These are phyloP conservation scores for Dendrophyllia cribrosa DNA, from an alignment of 64 coral and sea anemone species.

Conservation along the genomic window DNA sequence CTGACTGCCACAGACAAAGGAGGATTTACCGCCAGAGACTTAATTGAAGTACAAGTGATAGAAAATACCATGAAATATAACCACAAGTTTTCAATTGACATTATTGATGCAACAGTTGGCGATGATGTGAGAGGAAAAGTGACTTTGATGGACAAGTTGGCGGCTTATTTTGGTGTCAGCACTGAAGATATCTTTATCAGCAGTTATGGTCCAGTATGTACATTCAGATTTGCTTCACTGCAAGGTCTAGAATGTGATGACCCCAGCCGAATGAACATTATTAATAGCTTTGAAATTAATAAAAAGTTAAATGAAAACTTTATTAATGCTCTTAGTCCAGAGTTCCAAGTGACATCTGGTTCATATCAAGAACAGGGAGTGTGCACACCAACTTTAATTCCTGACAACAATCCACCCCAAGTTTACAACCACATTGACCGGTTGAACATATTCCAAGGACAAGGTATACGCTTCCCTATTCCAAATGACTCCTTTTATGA, in stretches of 20 bases:
- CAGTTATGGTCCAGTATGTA: constrained; percentile 36
- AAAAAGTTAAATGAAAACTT: constrained; percentile 9
- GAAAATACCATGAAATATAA: constrained; percentile 10
- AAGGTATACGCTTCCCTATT: constrained; percentile 72
- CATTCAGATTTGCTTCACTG: constrained; percentile 28
- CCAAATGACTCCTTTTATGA: constrained; percentile 72
- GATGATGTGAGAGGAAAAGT: constrained; percentile 13
- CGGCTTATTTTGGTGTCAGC: constrained; percentile 36
- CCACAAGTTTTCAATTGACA: constrained; percentile 27
- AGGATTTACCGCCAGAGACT: constrained; percentile 11
- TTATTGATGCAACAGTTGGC: constrained; percentile 3
- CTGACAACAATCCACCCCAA: constrained; percentile 10
- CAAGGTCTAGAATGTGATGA: constrained; percentile 9
- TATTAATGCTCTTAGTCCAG: background rate
- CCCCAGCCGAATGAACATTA: background rate
- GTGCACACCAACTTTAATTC: background rate
- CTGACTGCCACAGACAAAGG: constrained; percentile 22
- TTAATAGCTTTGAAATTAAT: constrained; percentile 3
- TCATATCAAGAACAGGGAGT: background rate
- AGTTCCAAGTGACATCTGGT: constrained; percentile 30
- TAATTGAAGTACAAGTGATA: constrained; percentile 26
- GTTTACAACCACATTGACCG: constrained; percentile 75
- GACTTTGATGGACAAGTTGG: constrained; percentile 27
- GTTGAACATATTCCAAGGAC: constrained; percentile 64
- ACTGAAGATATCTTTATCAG: background rate